phyloP scores from a whole-genome alignment of 2,888 invertebrate genomes.

The Geotrupes spiniger region DNA sequence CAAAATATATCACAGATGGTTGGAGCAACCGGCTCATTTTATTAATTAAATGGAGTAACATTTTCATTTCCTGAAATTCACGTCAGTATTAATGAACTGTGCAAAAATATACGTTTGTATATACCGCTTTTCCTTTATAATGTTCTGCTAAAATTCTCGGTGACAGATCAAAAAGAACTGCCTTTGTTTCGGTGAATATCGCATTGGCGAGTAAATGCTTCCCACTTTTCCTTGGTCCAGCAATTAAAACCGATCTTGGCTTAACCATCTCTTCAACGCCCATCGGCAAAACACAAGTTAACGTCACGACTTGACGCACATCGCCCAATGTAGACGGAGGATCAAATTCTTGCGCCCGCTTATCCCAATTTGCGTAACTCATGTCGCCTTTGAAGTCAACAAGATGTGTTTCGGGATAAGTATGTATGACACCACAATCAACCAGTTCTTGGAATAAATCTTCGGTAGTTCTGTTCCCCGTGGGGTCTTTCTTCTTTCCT shows the following conservation, averaged over 20 bases:
- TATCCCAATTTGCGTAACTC: slow-evolving; percentile 59
- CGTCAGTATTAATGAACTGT: too few species aligned
- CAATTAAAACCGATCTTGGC: slow-evolving; percentile 62
- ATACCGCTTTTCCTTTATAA: slow-evolving; percentile 63
- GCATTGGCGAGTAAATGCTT: slow-evolving; percentile 71
- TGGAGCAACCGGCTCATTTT: slow-evolving; percentile 67
- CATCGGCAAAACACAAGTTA: slow-evolving; percentile 56
- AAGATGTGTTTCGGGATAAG: slow-evolving; percentile 59
- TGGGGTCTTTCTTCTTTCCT: slow-evolving; percentile 62
- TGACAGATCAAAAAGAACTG: slow-evolving; percentile 74
- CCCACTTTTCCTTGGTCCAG: slow-evolving; percentile 68
- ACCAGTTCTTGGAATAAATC: slow-evolving; percentile 72
- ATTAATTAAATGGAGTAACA: slow-evolving; percentile 62
- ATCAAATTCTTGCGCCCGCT: slow-evolving; percentile 45
- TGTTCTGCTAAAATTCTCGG: slow-evolving; percentile 66
- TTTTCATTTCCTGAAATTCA: slow-evolving; percentile 56
- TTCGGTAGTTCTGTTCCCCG: slow-evolving; percentile 59
- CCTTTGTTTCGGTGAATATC: slow-evolving; percentile 71
- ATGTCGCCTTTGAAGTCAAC: slow-evolving; percentile 70
- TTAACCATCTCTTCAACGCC: slow-evolving; percentile 49
- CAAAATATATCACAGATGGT: slow-evolving; percentile 71
- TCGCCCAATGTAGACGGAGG: slow-evolving; percentile 61
- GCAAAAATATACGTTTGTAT: too few species aligned
- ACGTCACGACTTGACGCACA: slow-evolving; percentile 57
- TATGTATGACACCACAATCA: slow-evolving; percentile 65